Evolutionary conservation across 1,140 invertebrate genomes (phyloP), one percentile per base, ranked within the genome.

Genomic region (Zeugodacus cucurbitae): DNA sequence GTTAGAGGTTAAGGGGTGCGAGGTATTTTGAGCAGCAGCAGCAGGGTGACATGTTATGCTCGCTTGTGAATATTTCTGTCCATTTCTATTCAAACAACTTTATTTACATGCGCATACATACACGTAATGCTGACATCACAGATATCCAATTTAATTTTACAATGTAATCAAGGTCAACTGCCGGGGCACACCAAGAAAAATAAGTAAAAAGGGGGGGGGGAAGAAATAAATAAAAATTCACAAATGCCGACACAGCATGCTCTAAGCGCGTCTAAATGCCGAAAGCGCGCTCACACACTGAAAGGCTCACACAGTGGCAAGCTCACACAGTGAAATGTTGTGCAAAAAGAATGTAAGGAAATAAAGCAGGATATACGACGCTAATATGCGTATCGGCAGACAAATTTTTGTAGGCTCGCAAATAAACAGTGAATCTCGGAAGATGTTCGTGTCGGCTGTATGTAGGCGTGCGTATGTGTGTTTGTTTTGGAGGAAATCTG

Each of bases 101-200:
- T 82, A 82, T 82, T 82, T 48, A 82, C 41, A 48, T 82, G n/a
- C 20, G 20, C 22, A 78, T 37, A 78, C 7, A 78, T 20, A 44
- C 2, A 78, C n/a, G 37, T 48, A 10, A 48, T 14, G n/a, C 37
- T 41, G 17, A 41, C 26, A 82, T 29, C 74, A 48, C 41, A 82
- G n/a, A n/a, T 44, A 82, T 82, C 41, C 74, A 82, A 82, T 82
- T 82, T 82, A 82, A 82, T 48, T 82, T 82, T 82, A 82, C 44
- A 82, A 82, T 8, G 11, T 48, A 82, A 82, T 82, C 74, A 82
- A 82, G 74, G 74, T 82, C 74, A 82, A 34, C 32, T 41, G 32
- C 5, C 11, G 32, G 4, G 34, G 67, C 20, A 32, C 20, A 74
- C 22, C n/a, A 37, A 41, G 22, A 74, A 5, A 74, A 67, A 41